A percentile compares a stretch with the other conserved stretches of the same genome.
These are phyloP conservation scores for Castor canadensis DNA, from an alignment of 2,113 vertebrate species.

Conservation along the genomic window DNA sequence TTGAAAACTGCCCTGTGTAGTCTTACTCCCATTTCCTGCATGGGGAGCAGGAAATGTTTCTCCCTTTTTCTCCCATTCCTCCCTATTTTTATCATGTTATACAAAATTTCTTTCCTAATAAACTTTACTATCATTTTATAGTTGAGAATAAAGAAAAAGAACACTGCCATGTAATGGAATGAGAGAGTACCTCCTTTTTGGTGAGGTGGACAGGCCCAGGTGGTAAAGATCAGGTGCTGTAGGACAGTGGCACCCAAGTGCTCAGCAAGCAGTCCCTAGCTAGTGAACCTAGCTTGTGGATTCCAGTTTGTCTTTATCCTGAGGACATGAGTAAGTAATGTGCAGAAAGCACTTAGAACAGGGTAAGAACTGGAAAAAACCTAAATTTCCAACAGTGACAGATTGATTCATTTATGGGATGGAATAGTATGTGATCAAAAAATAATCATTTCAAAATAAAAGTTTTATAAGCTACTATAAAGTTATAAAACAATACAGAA, in stretches of 20 bases:
- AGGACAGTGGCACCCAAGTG: background rate
- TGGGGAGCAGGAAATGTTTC: too few species aligned
- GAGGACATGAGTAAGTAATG: constrained; percentile 66
- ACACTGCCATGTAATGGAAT: too few species aligned
- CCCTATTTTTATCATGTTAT: too few species aligned
- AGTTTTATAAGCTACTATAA: background rate
- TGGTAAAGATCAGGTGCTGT: background rate
- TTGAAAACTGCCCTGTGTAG: background rate
- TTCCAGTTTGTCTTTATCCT: background rate
- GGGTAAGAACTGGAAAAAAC: constrained; percentile 69
- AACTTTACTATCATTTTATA: too few species aligned
- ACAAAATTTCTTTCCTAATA: too few species aligned
- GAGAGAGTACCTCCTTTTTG: background rate
- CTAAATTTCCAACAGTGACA: constrained; percentile 57
- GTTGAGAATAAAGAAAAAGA: too few species aligned
- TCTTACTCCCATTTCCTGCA: too few species aligned
- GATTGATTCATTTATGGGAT: constrained; percentile 61
- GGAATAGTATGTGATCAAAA: background rate
- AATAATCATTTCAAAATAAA: constrained; percentile 46
- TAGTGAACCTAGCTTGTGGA: background rate
- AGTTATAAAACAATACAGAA: constrained; percentile 25
- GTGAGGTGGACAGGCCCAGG: background rate
- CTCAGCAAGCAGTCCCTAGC: background rate
- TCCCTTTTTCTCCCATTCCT: too few species aligned
- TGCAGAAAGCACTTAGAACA: constrained; percentile 17